phyloP scores from a whole-genome alignment of 2,888 invertebrate species.

The Xiphydria camelus region DNA sequence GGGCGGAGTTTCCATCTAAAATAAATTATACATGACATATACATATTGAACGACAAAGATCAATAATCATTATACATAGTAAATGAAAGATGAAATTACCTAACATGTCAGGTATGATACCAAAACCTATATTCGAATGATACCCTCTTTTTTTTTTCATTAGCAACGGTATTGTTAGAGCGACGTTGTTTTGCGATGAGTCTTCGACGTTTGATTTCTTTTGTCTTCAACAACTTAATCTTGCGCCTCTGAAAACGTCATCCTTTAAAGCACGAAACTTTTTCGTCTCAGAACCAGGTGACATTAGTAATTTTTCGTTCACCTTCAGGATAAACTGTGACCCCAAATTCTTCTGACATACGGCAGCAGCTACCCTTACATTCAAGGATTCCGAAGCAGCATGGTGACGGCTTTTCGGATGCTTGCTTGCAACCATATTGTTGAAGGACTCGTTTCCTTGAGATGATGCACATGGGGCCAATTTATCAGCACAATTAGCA shows the following conservation, averaged over 20 bases:
- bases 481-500: constrained; percentile 9
- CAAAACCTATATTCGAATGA: no score
- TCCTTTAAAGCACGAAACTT: not conserved
- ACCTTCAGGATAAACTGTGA: not conserved
- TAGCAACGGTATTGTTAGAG: no score
- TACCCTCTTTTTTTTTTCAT: no score
- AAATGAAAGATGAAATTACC: no score
- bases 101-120: no score
- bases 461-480: constrained; percentile 21
- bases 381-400: constrained; percentile 18
- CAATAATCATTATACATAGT: not conserved
- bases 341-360: constrained; percentile 17
- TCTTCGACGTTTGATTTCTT: no score
- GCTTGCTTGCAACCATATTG: constrained; percentile 18
- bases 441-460: constrained; percentile 25
- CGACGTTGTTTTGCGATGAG: no score
- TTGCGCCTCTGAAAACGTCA: no score
- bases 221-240: no score
- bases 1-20: no score
- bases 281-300: not conserved
- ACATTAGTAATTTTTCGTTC: not conserved
- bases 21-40: no score
- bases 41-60: not conserved
- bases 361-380: constrained; percentile 16
- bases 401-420: constrained; percentile 21